These are phyloP conservation scores for Columbina picui DNA, from an alignment of 2,113 vertebrate genomes.

Conservation along the genomic window DNA sequence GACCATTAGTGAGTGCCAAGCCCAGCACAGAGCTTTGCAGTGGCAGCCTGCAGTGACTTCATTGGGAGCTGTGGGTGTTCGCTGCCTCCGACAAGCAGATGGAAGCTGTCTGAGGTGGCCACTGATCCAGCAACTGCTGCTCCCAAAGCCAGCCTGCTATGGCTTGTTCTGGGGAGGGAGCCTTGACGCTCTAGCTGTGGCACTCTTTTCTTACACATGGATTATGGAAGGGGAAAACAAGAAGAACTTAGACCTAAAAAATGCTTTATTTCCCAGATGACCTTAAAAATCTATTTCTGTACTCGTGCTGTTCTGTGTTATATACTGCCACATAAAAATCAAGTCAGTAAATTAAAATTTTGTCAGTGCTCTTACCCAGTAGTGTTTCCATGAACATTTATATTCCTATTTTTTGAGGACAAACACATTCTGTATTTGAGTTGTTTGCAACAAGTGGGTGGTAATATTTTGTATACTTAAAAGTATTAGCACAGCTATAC, in stretches of 20 bases:
- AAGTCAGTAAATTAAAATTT: not conserved
- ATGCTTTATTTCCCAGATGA: not conserved
- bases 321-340: not conserved
- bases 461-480: not conserved
- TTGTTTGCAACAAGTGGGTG: not conserved
- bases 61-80: not conserved
- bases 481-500: not conserved
- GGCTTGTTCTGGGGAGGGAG: not conserved
- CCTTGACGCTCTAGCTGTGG: not conserved
- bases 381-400: not conserved
- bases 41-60: not conserved
- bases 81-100: not conserved
- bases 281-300: not conserved
- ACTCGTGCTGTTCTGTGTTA: not conserved
- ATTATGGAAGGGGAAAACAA: not conserved
- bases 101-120: constrained; percentile 11
- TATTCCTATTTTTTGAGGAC: not conserved
- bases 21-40: not conserved
- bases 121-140: not conserved
- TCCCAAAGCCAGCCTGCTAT: not conserved
- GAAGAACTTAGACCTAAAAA: not conserved
- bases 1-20: not conserved
- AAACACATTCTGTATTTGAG: not conserved
- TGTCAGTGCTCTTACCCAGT: not conserved
- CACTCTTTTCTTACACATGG: not conserved